Percentiles rank a stretch among this genome's conserved stretches.
These are phyloP conservation scores for Chauna torquata DNA, from an alignment of 2,113 vertebrate species.

Conservation along the genomic window DNA sequence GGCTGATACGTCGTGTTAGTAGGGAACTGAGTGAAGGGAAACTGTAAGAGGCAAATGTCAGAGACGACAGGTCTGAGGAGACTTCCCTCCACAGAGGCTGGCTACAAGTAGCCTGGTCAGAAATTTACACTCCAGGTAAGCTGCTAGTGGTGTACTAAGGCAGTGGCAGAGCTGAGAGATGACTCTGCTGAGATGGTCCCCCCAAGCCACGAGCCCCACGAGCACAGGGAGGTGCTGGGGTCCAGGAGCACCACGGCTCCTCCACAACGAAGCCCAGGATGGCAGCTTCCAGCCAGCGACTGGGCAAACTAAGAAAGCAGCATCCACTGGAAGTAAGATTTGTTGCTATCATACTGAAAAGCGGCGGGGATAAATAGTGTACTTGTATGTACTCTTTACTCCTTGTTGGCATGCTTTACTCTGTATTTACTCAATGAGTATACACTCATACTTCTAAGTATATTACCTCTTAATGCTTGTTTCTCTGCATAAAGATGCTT, in stretches of 20 bases:
- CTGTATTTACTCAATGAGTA: neutral
- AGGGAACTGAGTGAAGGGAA: neutral
- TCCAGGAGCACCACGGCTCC: neutral
- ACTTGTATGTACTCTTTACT: neutral
- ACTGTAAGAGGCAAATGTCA: neutral
- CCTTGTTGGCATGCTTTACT: neutral
- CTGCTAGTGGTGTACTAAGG: neutral
- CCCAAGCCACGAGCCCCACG: fast-evolving
- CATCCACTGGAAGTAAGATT: neutral
- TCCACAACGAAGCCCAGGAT: neutral
- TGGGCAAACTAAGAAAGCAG: neutral
- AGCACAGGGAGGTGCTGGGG: neutral
- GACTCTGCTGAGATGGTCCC: neutral
- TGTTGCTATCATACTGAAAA: neutral
- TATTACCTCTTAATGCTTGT: neutral
- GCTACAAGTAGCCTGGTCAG: neutral
- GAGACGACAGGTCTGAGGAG: neutral
- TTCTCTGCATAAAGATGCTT: neutral
- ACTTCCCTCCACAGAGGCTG: neutral
- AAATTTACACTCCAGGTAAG: neutral
- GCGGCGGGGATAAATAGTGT: neutral
- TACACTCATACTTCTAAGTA: neutral
- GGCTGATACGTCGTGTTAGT: neutral
- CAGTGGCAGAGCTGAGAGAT: fast-evolving
- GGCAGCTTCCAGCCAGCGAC: neutral